Percentiles rank a stretch among this genome's conserved stretches.
Evolutionary conservation across 2,888 invertebrate species (phyloP).

Genomic region (Peribatodes rhomboidaria): DNA sequence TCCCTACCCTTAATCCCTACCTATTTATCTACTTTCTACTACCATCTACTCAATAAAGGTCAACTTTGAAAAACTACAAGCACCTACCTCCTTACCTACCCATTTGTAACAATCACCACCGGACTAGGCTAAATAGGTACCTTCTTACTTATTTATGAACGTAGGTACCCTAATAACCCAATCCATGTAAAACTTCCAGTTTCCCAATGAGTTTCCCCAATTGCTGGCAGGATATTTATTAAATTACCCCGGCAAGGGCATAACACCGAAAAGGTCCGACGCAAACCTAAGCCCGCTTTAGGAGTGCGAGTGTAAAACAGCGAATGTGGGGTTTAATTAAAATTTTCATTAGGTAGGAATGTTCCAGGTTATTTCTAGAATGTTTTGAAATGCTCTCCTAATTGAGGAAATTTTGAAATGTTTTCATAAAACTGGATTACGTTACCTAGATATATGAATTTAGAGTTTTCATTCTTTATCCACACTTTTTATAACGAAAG

Average conservation of each 20-base stretch:
- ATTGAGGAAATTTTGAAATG: conserved; percentile 35
- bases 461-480: neutral
- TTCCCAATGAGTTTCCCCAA: conserved; percentile 71
- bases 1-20: too few species aligned
- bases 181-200: conserved; percentile 37
- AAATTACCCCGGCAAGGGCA: conserved; percentile 76
- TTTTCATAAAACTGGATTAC: conserved; percentile 21
- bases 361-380: conserved; percentile 29
- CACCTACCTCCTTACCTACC: neutral
- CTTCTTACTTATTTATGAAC: neutral
- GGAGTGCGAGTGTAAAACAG: conserved; percentile 56
- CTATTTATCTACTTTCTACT: too few species aligned
- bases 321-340: conserved; percentile 44
- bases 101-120: neutral
- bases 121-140: neutral
- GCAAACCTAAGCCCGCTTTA: conserved; percentile 58
- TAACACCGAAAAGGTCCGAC: conserved; percentile 63
- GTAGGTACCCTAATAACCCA: conserved; percentile 15
- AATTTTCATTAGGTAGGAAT: conserved; percentile 38
- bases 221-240: conserved; percentile 78
- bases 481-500: neutral
- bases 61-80: too few species aligned
- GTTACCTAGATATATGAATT: neutral
- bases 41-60: too few species aligned
- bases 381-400: conserved; percentile 37